These are phyloP conservation scores for Silurus glanis DNA, from an alignment of 2,113 vertebrate species.

Conservation along the genomic window DNA sequence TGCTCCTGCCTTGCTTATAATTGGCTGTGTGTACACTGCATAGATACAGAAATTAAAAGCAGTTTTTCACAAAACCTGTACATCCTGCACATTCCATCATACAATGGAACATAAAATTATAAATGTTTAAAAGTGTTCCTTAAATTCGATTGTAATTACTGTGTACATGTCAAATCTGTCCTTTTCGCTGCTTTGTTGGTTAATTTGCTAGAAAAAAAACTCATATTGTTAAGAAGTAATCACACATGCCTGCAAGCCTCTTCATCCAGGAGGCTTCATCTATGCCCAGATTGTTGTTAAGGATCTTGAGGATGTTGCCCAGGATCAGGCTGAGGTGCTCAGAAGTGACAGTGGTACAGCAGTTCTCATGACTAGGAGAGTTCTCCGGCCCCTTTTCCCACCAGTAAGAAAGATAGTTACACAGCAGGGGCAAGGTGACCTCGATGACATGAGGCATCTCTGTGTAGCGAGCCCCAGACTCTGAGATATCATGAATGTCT, in stretches of 20 bases:
- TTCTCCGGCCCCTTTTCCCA: constrained; percentile 92
- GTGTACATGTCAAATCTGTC: background rate
- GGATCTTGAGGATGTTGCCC: constrained; percentile 93
- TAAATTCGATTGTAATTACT: background rate
- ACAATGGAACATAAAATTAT: background rate
- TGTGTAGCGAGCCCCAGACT: constrained; percentile 92
- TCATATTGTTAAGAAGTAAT: background rate
- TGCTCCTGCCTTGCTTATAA: constrained; percentile 91
- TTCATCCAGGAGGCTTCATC: constrained; percentile 99
- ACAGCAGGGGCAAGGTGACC: constrained; percentile 92
- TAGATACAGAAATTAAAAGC: background rate
- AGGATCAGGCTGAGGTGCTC: constrained; percentile 90
- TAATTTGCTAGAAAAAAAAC: background rate
- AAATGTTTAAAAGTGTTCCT: background rate
- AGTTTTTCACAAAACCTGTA: background rate
- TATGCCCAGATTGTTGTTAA: constrained; percentile 95
- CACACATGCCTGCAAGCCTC: constrained; percentile 85
- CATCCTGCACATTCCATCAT: background rate
- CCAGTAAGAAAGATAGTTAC: constrained; percentile 97
- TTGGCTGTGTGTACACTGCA: constrained; percentile 92
- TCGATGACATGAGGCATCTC: constrained; percentile 98
- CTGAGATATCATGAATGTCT: constrained; percentile 87
- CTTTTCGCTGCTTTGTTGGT: background rate
- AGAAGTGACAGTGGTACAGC: constrained; percentile 89
- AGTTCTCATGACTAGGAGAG: constrained; percentile 66